Evolutionary conservation across 1,140 invertebrate genomes (phyloP), one percentile per base, ranked within the genome.

Genomic region (Myzus persicae): DNA sequence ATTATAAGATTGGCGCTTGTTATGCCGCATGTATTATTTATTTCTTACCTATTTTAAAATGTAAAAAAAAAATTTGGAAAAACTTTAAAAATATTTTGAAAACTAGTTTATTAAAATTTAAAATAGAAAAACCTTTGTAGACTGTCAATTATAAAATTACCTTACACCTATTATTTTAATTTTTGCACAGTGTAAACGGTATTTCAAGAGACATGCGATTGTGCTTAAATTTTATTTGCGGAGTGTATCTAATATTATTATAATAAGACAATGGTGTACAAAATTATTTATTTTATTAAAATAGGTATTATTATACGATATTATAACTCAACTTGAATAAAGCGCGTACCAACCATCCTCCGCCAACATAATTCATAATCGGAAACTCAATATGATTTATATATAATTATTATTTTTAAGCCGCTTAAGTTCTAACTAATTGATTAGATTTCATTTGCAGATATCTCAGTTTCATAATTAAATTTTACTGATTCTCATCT

Each of bases 361-460:
- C 59, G 0, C 59, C 11, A n/a, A 82, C 8, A 6, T 82, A 38
- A 38, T 82, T 82, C 22, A 24, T 82, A 38, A 38, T 38, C 8
- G 8, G 22, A 26, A 38, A 38, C 36, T 36, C 38, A 8, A 8
- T 38, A 82, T 8, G 81, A 24, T 82, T 82, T 82, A n/a, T 67
- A 67, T 67, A 82, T 40, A n/a, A n/a, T n/a, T 40, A 82, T 82
- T 82, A 82, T 82, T 82, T 18, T 85, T 26, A 85, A 85, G 26
- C 38, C 42, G 26, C 26, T 85, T 85, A 40, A 84, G 36, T 42
- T 26, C 26, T 85, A 40, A 84, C 82, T 84, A 84, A 84, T 84
- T 84, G 38, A 84, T 38, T 24, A 84, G 82, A 84, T 84, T 42
- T 26, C 8, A 36, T 22, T 84, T 40, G 82, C 20, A 84, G 38